A percentile compares a stretch with the other conserved stretches of the same genome.
phyloP scores from a whole-genome alignment of 2,888 invertebrate species.

The Leptogaster cylindrica region DNA sequence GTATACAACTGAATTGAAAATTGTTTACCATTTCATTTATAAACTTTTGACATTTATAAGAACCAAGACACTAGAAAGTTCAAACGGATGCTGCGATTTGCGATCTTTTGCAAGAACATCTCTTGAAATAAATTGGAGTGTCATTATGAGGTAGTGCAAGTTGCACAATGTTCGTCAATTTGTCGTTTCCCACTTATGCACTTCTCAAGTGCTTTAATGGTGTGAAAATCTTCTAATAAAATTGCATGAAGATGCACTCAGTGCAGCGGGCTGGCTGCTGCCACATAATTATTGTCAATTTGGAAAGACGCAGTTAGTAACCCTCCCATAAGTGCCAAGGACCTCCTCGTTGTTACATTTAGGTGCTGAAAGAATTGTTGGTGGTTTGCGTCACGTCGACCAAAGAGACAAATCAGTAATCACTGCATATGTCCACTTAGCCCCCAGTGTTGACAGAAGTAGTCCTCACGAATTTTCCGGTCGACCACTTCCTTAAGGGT shows the following conservation, averaged over 20 bases:
- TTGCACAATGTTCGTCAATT: not conserved
- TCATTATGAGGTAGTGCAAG: no score
- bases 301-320: not conserved
- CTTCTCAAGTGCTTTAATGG: not conserved
- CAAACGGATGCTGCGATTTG: no score
- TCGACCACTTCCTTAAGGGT: not conserved
- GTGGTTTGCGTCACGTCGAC: not conserved
- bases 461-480: not conserved
- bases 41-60: no score
- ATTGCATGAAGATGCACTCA: slow-evolving; percentile 1
- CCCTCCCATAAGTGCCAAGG: not conserved
- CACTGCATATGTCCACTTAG: no score
- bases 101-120: no score
- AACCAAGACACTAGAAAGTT: no score
- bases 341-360: not conserved
- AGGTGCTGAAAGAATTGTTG: not conserved
- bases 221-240: not conserved
- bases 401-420: not conserved
- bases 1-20: no score
- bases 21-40: no score
- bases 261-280: not conserved
- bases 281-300: slow-evolving; percentile 16
- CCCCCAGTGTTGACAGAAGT: not conserved
- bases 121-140: no score
- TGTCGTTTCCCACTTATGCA: slow-evolving; percentile 1